Evolutionary conservation across 2,888 invertebrate genomes (phyloP).

Genomic region (Linnaemya vulpina): DNA sequence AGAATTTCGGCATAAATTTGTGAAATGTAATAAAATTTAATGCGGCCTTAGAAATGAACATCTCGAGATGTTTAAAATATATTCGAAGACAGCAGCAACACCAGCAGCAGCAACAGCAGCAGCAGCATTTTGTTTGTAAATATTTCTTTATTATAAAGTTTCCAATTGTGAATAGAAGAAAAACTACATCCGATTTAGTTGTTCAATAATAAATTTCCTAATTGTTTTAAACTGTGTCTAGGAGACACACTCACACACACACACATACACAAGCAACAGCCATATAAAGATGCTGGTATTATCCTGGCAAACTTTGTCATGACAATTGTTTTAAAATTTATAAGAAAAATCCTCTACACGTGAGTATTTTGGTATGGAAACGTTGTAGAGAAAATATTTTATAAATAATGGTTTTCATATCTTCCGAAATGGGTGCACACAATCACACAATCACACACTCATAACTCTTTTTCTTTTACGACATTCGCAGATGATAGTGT

Average conservation of each 20-base stretch:
- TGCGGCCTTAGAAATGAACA: background rate
- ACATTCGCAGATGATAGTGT: background rate
- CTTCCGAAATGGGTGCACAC: constrained; percentile 21
- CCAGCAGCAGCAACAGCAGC: too few relatives aligned
- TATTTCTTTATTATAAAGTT: background rate
- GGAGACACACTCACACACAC: background rate
- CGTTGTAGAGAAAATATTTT: constrained; percentile 29
- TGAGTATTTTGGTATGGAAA: background rate
- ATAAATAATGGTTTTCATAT: constrained; percentile 42
- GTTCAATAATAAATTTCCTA: constrained; percentile 52
- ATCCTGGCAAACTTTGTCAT: constrained; percentile 26
- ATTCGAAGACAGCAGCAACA: background rate
- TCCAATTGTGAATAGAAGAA: constrained; percentile 16
- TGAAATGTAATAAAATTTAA: background rate
- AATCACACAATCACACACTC: too few relatives aligned
- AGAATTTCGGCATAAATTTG: background rate
- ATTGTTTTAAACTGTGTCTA: constrained; percentile 49
- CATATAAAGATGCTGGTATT: background rate
- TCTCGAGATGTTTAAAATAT: background rate
- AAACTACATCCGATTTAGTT: constrained; percentile 39
- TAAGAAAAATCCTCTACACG: constrained; percentile 5
- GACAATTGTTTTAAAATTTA: constrained; percentile 25
- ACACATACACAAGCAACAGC: background rate
- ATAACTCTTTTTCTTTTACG: background rate
- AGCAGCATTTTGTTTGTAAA: background rate